Conservation (phyloP, 2,113 vertebrate genomes). For the Phocoena phocoena region DNA sequence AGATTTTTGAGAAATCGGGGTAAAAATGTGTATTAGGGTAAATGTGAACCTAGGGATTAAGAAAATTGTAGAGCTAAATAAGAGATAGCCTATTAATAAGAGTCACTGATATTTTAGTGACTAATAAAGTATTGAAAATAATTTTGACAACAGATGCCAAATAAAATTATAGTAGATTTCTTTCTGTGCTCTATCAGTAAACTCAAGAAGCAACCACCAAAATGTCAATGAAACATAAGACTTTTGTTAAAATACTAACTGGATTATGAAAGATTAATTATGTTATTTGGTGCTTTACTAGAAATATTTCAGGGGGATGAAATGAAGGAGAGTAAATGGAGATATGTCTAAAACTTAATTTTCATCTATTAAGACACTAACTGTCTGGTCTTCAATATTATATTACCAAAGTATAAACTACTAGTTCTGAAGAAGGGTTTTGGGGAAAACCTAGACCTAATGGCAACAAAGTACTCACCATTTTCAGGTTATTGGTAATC, state of each 20-base stretch:
- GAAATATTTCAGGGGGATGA: background rate
- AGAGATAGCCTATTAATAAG: background rate
- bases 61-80: background rate
- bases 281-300: background rate
- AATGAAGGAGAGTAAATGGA: conserved; percentile 10
- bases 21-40: conserved; percentile 41
- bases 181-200: background rate
- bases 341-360: background rate
- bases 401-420: background rate
- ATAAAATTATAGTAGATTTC: background rate
- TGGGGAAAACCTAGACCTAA: background rate
- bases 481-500: background rate
- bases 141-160: background rate
- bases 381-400: background rate
- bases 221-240: background rate
- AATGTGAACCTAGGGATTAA: conserved; percentile 66
- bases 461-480: background rate
- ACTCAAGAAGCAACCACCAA: background rate
- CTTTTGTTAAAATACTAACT: background rate
- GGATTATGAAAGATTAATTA: background rate
- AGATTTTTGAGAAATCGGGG: conserved; percentile 23
- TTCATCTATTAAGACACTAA: background rate
- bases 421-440: background rate
- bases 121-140: background rate
- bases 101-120: background rate